phyloP scores from a whole-genome alignment of 2,113 vertebrate species.

The Athene cunicularia region DNA sequence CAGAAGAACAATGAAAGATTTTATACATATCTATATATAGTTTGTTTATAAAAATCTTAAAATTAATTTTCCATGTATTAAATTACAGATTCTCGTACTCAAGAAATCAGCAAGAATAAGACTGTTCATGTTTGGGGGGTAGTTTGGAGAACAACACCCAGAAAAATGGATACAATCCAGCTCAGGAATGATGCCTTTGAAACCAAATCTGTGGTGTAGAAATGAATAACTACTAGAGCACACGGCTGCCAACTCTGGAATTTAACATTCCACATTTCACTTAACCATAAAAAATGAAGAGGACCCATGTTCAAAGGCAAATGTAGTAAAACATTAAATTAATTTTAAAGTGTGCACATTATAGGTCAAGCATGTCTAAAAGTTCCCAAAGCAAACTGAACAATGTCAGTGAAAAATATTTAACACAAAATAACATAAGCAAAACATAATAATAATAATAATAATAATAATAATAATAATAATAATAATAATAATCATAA shows the following conservation, averaged over 20 bases:
- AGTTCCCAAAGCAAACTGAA: slow-evolving; percentile 51
- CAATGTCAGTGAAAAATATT: slow-evolving; percentile 36
- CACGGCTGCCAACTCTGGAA: slow-evolving; percentile 43
- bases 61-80: not conserved
- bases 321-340: slow-evolving; percentile 62
- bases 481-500: not conserved
- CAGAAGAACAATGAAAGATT: not conserved
- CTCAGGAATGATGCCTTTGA: slow-evolving; percentile 56
- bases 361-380: slow-evolving; percentile 51
- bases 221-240: slow-evolving; percentile 50
- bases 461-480: not conserved
- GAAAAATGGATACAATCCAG: slow-evolving; percentile 37
- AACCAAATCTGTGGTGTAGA: slow-evolving; percentile 57
- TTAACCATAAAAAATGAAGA: slow-evolving; percentile 72
- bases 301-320: slow-evolving; percentile 57
- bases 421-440: not conserved
- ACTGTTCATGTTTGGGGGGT: not conserved
- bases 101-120: not conserved
- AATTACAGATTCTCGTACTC: not conserved
- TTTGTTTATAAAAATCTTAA: not conserved
- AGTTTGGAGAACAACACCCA: slow-evolving; percentile 5
- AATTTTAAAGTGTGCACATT: slow-evolving; percentile 57
- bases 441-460: not conserved
- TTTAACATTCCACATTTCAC: slow-evolving; percentile 59
- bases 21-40: not conserved